phyloP scores from a whole-genome alignment of 92 coral and sea anemone genomes.

The Muricea muricata region DNA sequence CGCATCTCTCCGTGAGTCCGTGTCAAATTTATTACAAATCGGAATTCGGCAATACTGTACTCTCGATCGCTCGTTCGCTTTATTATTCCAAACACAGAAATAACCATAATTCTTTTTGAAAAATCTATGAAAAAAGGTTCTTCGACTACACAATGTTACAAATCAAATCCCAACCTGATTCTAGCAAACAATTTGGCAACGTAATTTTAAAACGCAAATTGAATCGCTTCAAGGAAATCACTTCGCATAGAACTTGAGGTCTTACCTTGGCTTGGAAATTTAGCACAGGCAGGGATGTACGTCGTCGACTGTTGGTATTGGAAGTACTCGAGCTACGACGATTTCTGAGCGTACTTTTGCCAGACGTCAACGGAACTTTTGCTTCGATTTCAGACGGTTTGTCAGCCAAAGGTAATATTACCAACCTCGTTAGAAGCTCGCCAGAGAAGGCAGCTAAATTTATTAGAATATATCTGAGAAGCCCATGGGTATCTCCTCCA shows the following conservation, averaged over 20 bases:
- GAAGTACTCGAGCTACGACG: slow-evolving; percentile 83
- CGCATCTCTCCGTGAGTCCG: background rate
- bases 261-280: slow-evolving; percentile 95
- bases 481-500: slow-evolving; percentile 76
- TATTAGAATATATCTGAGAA: slow-evolving; percentile 89
- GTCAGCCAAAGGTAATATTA: slow-evolving; percentile 73
- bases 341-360: slow-evolving; percentile 2
- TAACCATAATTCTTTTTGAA: no score
- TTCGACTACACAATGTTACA: no score
- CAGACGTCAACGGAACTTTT: slow-evolving; percentile 54
- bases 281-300: slow-evolving; percentile 97
- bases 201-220: no score
- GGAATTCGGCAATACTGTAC: no score
- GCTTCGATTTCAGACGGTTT: slow-evolving; percentile 92
- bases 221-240: no score
- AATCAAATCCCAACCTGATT: no score
- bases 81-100: no score
- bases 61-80: no score
- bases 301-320: slow-evolving; percentile 78
- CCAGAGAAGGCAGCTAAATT: slow-evolving; percentile 96
- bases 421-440: slow-evolving; percentile 82
- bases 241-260: no score
- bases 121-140: no score
- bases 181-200: no score
- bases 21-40: background rate